Base-by-base conservation (phyloP, 2,888 invertebrate genomes). In the Brenthis ino region DNA sequence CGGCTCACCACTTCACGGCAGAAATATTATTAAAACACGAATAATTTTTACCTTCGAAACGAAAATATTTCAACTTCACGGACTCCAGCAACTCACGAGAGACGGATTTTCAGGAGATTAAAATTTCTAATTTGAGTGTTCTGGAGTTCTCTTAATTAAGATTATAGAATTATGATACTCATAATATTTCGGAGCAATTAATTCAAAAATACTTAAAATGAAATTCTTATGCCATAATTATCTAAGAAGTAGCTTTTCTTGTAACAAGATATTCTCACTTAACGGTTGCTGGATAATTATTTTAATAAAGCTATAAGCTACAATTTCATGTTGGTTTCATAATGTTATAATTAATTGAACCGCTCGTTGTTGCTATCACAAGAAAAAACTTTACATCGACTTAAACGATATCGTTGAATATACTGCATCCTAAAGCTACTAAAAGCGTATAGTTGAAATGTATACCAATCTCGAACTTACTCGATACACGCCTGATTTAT, bases 401-500 rank as follows among this genome's bases (percentile, higher is more conserved):
- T 65, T 70, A 73, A 75, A 70, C 72, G 67, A 74, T 76, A 75
- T 68, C 70, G 71, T 69, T 68, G 58, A 67, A 78, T 82, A 83
- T 82, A 81, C 80, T 79, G 37, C 80, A 81, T 82, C 79, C 81
- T 73, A 80, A 80, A 20, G 20, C 20, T 20, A 20, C 20, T 20
- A 20, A 20, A 20, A 82, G 82, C 83, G 81, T 82, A 82, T 84
- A 87, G 84, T 87, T 84, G 86, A 86, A 91, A 89, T 87, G 87
- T 84, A 88, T 86, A 87, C 89, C 87, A 86, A 88, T 89, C 88
- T 86, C 87, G 83, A 88, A 93, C 85, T 92, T 90, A 87, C 89
- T 91, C 93, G 91, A 93, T 91, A 92, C 87, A 86, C 86, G 88
- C 78, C 91, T 93, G 93, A 93, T 93, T 93, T 93, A 93, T 93